Evolutionary conservation across 2,888 invertebrate species (phyloP).

Genomic region (Tryphoninae sp.): DNA sequence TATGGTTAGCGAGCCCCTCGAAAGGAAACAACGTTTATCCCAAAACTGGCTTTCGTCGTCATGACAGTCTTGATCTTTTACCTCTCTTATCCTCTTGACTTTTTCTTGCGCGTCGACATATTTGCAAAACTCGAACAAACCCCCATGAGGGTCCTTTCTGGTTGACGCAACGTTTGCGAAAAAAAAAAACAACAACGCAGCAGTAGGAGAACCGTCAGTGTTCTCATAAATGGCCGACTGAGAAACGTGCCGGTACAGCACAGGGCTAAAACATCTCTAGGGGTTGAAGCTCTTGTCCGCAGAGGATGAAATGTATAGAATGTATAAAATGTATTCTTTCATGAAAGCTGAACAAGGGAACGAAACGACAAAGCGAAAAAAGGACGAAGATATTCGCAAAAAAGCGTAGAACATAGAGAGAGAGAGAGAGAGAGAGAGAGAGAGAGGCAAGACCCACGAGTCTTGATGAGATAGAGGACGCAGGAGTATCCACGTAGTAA

Average conservation of each 20-base stretch:
- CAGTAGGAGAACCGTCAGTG: too few relatives aligned
- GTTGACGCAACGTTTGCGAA: conserved; percentile 18
- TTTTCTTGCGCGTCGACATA: conserved; percentile 15
- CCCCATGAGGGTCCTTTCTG: conserved; percentile 13
- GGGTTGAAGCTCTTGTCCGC: conserved; percentile 6
- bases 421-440: not conserved
- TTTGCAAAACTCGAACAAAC: conserved; percentile 20
- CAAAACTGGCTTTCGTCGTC: conserved; percentile 3
- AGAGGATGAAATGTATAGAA: conserved; percentile 9
- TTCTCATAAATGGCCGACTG: conserved; percentile 5
- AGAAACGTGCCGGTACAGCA: not conserved
- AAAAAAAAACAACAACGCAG: conserved; percentile 29
- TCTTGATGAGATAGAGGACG: conserved; percentile 50
- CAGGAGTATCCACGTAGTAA: conserved; percentile 64
- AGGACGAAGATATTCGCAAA: not conserved
- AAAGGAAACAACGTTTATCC: conserved; percentile 16
- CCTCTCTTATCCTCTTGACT: not conserved
- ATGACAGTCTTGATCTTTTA: conserved; percentile 30
- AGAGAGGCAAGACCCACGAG: conserved; percentile 11
- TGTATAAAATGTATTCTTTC: conserved; percentile 15
- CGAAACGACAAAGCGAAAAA: not conserved
- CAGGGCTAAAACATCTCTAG: not conserved
- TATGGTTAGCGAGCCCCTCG: conserved; percentile 18
- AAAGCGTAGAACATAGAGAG: not conserved
- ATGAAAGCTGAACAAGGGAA: conserved; percentile 16